Percentiles rank a stretch among this genome's conserved stretches.
These are phyloP conservation scores for Triplophysa tibetana DNA, from an alignment of 2,113 vertebrate genomes.

Conservation along the genomic window DNA sequence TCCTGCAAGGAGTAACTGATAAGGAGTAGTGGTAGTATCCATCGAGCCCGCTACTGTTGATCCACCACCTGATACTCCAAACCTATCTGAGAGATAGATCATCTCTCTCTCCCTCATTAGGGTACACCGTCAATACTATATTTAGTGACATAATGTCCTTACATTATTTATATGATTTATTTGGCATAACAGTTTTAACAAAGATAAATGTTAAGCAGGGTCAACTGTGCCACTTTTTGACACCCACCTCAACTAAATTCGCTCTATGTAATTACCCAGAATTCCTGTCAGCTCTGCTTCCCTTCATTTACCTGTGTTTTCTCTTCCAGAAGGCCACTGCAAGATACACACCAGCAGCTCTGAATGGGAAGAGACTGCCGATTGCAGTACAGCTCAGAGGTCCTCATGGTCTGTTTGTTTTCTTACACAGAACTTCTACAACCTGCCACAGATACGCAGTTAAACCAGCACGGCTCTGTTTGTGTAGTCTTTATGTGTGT, in stretches of 20 bases:
- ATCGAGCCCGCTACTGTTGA: constrained; percentile 53
- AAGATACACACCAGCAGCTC: background rate
- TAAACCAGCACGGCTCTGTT: constrained; percentile 55
- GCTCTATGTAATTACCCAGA: constrained; percentile 27
- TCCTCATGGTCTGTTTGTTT: constrained; percentile 52
- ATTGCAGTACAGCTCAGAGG: constrained; percentile 50
- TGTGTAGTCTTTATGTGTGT: constrained; percentile 26
- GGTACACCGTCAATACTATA: no score
- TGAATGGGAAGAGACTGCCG: constrained; percentile 50
- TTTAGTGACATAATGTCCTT: no score
- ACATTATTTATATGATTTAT: no score
- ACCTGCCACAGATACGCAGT: constrained; percentile 29
- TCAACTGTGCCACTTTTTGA: background rate
- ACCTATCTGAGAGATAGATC: constrained; percentile 37
- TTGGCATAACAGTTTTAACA: no score
- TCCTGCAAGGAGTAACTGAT: constrained; percentile 64
- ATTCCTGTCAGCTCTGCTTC: constrained; percentile 19
- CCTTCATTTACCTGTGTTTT: constrained; percentile 7
- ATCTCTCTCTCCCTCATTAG: constrained; percentile 1
- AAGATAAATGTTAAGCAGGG: background rate
- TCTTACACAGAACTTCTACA: constrained; percentile 44
- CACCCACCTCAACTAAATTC: background rate
- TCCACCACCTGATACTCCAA: constrained; percentile 55
- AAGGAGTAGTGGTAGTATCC: constrained; percentile 51
- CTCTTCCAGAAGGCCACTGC: background rate